phyloP scores from a whole-genome alignment of 2,888 invertebrate species.

The Melieria crassipennis region DNA sequence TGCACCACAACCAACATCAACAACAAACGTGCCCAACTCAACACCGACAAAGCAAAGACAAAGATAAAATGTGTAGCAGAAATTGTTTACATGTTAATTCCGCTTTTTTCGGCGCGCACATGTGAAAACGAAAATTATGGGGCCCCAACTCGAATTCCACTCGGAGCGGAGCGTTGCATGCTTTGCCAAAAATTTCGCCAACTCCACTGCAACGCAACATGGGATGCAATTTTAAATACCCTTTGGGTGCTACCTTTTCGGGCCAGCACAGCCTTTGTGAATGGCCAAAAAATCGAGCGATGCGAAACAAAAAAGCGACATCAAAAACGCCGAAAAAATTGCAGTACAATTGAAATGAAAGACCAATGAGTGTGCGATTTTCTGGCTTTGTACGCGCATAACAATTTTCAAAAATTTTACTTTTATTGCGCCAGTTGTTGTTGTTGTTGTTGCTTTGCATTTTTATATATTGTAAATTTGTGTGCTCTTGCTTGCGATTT shows the following conservation, averaged over 20 bases:
- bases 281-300: conserved; percentile 16
- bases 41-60: conserved; percentile 28
- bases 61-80: conserved; percentile 39
- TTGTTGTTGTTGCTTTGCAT: conserved; percentile 23
- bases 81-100: conserved; percentile 60
- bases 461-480: conserved; percentile 21
- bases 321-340: conserved; percentile 11
- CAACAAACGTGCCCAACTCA: conserved; percentile 39
- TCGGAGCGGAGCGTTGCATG: neutral
- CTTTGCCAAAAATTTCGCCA: conserved; percentile 22
- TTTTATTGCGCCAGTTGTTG: conserved; percentile 20
- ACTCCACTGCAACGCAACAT: neutral
- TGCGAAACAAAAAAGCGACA: conserved; percentile 6
- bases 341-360: neutral
- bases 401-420: conserved; percentile 32
- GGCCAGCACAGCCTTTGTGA: conserved; percentile 22
- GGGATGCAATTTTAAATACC: conserved; percentile 56
- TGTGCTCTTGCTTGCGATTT: neutral
- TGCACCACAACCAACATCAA: conserved; percentile 11
- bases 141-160: neutral
- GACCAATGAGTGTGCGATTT: conserved; percentile 10
- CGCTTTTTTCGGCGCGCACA: conserved; percentile 39
- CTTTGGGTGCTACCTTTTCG: conserved; percentile 42
- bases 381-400: conserved; percentile 28
- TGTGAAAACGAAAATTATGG: conserved; percentile 24